Percentiles rank a stretch among this genome's conserved stretches.
Conservation (phyloP, 2,888 invertebrate species). For the Dorcus parallelipipedus region DNA sequence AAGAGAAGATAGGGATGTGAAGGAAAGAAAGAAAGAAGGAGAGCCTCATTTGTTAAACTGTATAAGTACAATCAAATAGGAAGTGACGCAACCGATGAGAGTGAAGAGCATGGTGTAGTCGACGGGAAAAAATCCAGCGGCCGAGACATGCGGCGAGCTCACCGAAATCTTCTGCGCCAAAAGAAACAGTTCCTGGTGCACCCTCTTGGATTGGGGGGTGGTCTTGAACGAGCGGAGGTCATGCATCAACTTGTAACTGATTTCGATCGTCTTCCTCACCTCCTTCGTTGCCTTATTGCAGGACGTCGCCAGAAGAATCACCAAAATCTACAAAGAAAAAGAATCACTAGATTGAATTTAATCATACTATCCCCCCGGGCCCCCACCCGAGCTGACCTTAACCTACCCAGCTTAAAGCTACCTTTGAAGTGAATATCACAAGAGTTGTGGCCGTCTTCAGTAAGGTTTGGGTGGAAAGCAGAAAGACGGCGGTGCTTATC, state of each 20-base stretch:
- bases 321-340: not conserved
- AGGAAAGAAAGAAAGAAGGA: not conserved
- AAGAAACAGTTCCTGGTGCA: not conserved
- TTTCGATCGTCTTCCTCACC: not conserved
- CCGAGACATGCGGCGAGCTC: not conserved
- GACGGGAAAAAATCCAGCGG: constrained; percentile 1
- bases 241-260: not conserved
- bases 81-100: not conserved
- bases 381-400: not conserved
- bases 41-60: not conserved
- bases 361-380: not conserved
- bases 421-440: not conserved
- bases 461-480: no score
- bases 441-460: not conserved
- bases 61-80: constrained; percentile 1
- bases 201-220: not conserved
- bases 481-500: no score
- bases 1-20: no score
- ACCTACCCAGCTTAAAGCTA: not conserved
- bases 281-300: not conserved
- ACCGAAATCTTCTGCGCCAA: not conserved
- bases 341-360: not conserved
- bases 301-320: not conserved
- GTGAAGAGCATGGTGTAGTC: constrained; percentile 5
- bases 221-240: not conserved